Base-by-base conservation (phyloP, 1,140 invertebrate genomes). In the Drusus annulatus region DNA sequence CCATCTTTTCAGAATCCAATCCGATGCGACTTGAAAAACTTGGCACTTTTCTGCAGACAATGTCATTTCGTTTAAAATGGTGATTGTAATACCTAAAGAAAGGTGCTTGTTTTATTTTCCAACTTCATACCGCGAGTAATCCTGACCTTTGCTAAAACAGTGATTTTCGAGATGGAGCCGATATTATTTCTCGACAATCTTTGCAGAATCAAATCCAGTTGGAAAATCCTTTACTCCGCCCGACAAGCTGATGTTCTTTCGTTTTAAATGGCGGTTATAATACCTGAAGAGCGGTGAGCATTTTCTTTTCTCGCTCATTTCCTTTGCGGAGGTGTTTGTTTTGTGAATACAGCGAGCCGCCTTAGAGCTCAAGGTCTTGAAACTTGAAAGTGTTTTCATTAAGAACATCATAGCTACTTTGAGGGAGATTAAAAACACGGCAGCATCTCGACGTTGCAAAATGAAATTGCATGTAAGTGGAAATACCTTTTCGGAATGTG, bases 311-410 rank as follows among this genome's bases (percentile, higher is more conserved):
- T 17, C 65, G 36, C 65, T 69, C 65, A 69, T 69, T 69, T 69
- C 36, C 31, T 36, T 31, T n/a, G n/a, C 8, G 16, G 65, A 51
- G 65, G 36, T 45, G n/a, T 68, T 45, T 69, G 65, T 23, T 69
- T 69, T 69, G 65, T 69, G 65, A 69, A 69, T 69, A 69, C 36
- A 50, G 31, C 65, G 7, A 25, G 16, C 62, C n/a, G 65, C 36
- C 45, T 69, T 45, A 69, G 74, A 52, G n/a, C 16, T 31, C 17
- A 62, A 36, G 60, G 54, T 76, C 74, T 74, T 28, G 28, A 76
- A 76, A 76, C 74, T 76, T 19, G 74, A 76, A 74, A 76, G 74
- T 76, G 58, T 76, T 76, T 76, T 76, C 74, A 76, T 76, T 58
- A 76, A 76, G 74, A 76, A 56, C 58, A 76, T 76, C 74, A 76